These are phyloP conservation scores for Nebria salina DNA, from an alignment of 2,888 invertebrate species.

Conservation along the genomic window DNA sequence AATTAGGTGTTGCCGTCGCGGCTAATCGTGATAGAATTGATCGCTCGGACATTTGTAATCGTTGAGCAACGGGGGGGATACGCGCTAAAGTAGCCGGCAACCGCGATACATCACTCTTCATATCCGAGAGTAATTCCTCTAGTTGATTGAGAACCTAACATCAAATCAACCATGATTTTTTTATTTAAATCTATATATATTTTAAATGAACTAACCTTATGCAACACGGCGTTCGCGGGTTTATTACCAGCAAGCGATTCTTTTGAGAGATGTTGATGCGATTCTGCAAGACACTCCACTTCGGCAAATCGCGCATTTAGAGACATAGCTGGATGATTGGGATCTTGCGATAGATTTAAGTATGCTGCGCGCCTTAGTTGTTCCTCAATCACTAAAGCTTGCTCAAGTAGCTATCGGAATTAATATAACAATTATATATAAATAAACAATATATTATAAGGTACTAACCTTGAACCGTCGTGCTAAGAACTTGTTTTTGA, in stretches of 20 bases:
- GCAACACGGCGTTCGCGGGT: constrained; percentile 97
- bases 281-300: constrained; percentile 97
- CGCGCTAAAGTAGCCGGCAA: constrained; percentile 97
- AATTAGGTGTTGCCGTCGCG: constrained; percentile 71
- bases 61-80: constrained; percentile 97
- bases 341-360: constrained; percentile 95
- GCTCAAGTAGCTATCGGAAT: constrained; percentile 82
- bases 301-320: constrained; percentile 95
- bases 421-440: constrained; percentile 21
- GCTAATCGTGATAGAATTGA: constrained; percentile 90
- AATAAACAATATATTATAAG: constrained; percentile 29
- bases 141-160: constrained; percentile 91
- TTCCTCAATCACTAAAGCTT: constrained; percentile 98
- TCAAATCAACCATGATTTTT: neutral
- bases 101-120: constrained; percentile 99
- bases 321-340: constrained; percentile 97
- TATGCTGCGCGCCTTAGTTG: constrained; percentile 97
- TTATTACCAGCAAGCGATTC: constrained; percentile 98
- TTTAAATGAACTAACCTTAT: constrained; percentile 75
- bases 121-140: constrained; percentile 97
- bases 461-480: constrained; percentile 87
- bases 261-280: constrained; percentile 97
- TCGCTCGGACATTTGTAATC: constrained; percentile 98
- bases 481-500: constrained; percentile 99
- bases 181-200: neutral